A percentile compares a stretch with the other conserved stretches of the same genome.
Evolutionary conservation across 2,888 invertebrate genomes (phyloP).

Genomic region (Ceraclea dissimilis): DNA sequence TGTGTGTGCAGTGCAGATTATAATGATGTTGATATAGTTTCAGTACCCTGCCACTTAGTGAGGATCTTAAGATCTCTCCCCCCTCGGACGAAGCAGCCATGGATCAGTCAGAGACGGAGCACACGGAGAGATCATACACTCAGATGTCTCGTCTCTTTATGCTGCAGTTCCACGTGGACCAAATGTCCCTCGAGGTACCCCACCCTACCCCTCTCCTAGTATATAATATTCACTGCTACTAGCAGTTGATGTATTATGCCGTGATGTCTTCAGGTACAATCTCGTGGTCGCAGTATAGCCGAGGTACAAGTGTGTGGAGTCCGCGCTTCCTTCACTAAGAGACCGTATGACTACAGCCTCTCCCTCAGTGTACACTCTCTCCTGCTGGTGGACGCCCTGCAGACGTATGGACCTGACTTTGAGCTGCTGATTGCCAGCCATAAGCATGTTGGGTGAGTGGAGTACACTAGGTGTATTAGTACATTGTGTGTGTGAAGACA

Average conservation of each 20-base stretch:
- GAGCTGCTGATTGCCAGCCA: conserved; percentile 92
- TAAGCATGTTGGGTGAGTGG: conserved; percentile 73
- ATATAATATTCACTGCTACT: neutral
- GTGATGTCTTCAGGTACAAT: conserved; percentile 53
- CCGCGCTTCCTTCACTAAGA: conserved; percentile 64
- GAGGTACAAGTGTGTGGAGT: conserved; percentile 91
- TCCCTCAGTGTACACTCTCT: conserved; percentile 87
- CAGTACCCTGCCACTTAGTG: conserved; percentile 24
- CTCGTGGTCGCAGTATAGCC: conserved; percentile 80
- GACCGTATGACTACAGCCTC: conserved; percentile 66
- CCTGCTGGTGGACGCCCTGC: conserved; percentile 87
- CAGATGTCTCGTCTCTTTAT: conserved; percentile 60
- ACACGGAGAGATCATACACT: conserved; percentile 35
- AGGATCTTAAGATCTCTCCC: conserved; percentile 25
- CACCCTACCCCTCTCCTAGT: neutral
- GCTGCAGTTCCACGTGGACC: conserved; percentile 81
- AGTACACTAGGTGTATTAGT: neutral
- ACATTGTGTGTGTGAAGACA: neutral
- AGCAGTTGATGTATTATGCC: neutral
- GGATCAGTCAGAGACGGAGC: conserved; percentile 41
- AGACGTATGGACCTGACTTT: conserved; percentile 92
- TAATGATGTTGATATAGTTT: conserved; percentile 17
- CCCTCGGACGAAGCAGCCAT: conserved; percentile 41
- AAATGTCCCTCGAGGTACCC: conserved; percentile 69
- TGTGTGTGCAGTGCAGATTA: neutral